Percentiles rank a stretch among this genome's conserved stretches.
Evolutionary conservation across 2,888 invertebrate species (phyloP).

Genomic region (Caenorhabditis afra): DNA sequence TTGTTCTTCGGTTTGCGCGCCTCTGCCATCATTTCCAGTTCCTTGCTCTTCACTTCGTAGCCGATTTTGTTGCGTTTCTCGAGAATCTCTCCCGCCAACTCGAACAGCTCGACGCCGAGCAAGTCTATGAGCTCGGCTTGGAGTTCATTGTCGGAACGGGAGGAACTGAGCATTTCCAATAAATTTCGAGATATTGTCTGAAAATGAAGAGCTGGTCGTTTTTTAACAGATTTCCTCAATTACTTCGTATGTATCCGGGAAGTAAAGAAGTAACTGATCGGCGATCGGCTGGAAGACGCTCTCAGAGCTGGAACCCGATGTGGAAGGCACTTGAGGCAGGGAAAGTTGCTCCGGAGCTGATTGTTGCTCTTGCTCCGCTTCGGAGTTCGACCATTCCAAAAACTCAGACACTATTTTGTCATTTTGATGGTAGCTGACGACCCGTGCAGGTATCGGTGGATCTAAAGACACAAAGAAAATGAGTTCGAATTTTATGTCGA

Average conservation of each 20-base stretch:
- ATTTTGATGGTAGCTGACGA: slow-evolving; percentile 13
- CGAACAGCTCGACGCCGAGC: slow-evolving; percentile 90
- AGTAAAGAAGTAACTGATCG: slow-evolving; percentile 25
- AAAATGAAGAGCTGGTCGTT: background rate
- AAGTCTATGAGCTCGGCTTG: slow-evolving; percentile 85
- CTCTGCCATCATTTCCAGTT: slow-evolving; percentile 18
- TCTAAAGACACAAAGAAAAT: slow-evolving; percentile 12
- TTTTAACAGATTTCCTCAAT: background rate
- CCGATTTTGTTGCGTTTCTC: slow-evolving; percentile 83
- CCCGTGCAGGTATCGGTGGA: slow-evolving; percentile 26
- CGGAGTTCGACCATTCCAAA: slow-evolving; percentile 55
- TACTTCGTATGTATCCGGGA: slow-evolving; percentile 37
- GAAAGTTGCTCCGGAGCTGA: slow-evolving; percentile 5
- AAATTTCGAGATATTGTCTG: slow-evolving; percentile 41
- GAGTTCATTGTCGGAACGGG: slow-evolving; percentile 58
- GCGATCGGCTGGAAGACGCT: slow-evolving; percentile 25
- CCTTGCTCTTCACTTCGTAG: slow-evolving; percentile 49
- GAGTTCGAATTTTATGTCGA: background rate
- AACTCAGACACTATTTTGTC: slow-evolving; percentile 21
- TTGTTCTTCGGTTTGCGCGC: slow-evolving; percentile 14
- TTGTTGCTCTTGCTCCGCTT: slow-evolving; percentile 26
- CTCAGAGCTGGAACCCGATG: slow-evolving; percentile 1
- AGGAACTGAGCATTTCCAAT: slow-evolving; percentile 33
- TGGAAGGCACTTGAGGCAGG: slow-evolving; percentile 22
- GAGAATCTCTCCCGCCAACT: slow-evolving; percentile 86